Conservation (phyloP, 2,797 vertebrate species). For the Eospalax fontanierii region DNA sequence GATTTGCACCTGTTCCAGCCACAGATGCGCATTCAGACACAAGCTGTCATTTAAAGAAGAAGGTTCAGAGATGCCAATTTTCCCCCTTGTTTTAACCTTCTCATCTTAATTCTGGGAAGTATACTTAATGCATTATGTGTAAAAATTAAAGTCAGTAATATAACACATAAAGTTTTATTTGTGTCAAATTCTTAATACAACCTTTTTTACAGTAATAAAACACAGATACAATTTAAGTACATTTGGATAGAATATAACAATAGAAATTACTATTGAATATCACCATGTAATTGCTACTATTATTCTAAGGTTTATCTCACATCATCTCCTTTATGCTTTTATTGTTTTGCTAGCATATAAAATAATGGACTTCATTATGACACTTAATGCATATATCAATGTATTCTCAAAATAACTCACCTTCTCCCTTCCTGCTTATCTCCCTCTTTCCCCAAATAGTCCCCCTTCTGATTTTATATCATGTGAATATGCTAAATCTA, state of each 20-base stretch:
- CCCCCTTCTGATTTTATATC: neutral
- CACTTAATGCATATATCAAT: neutral
- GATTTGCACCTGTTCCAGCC: neutral
- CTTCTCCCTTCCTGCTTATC: neutral
- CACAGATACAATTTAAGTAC: neutral
- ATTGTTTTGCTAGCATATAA: neutral
- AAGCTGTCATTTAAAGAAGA: neutral
- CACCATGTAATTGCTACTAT: neutral
- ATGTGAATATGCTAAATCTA: neutral
- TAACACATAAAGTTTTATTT: neutral
- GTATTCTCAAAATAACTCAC: neutral
- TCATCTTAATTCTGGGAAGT: neutral
- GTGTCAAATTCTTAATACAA: neutral
- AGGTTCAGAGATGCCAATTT: neutral
- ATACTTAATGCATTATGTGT: neutral
- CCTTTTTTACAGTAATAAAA: neutral
- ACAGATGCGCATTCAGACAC: neutral
- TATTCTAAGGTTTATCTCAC: neutral
- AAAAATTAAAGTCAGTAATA: neutral
- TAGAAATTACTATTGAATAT: neutral
- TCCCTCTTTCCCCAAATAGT: neutral
- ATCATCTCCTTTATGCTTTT: neutral
- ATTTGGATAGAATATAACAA: neutral
- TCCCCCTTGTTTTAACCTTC: neutral
- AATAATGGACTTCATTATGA: neutral